Percentiles rank a stretch among this genome's conserved stretches.
phyloP scores from a whole-genome alignment of 2,113 vertebrate species.

The Meleagris gallopavo region DNA sequence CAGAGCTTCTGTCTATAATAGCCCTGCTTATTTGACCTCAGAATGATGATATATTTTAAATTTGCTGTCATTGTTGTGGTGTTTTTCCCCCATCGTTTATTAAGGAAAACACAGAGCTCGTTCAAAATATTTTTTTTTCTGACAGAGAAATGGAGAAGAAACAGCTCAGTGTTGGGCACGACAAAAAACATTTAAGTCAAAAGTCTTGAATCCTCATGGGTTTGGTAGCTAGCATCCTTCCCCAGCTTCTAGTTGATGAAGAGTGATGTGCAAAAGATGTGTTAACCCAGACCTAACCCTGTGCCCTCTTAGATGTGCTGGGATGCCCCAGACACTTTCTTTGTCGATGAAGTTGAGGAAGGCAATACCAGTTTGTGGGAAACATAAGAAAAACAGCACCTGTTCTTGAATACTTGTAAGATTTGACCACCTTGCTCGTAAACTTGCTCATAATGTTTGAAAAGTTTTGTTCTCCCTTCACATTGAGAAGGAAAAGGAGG shows the following conservation, averaged over 20 bases:
- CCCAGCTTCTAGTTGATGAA: neutral
- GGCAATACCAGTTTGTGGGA: rapidly evolving
- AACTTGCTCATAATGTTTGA: neutral
- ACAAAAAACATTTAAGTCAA: neutral
- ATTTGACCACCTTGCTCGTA: neutral
- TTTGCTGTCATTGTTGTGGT: neutral
- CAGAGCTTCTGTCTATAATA: neutral
- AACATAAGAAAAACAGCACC: neutral
- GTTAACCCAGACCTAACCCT: neutral
- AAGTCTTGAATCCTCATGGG: neutral
- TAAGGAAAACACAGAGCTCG: neutral
- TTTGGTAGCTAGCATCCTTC: neutral
- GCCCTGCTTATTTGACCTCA: neutral
- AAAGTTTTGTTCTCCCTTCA: neutral
- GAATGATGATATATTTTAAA: neutral
- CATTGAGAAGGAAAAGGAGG: neutral
- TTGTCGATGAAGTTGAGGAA: neutral
- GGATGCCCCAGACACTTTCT: neutral
- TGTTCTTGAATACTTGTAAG: neutral
- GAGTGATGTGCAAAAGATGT: neutral
- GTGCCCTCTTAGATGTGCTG: neutral
- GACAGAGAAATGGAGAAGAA: neutral
- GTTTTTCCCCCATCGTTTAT: neutral
- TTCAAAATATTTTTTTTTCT: neutral
- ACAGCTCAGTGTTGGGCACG: neutral